These are phyloP conservation scores for Hydrotaea cyrtoneurina DNA, from an alignment of 2,888 invertebrate genomes.

Conservation along the genomic window DNA sequence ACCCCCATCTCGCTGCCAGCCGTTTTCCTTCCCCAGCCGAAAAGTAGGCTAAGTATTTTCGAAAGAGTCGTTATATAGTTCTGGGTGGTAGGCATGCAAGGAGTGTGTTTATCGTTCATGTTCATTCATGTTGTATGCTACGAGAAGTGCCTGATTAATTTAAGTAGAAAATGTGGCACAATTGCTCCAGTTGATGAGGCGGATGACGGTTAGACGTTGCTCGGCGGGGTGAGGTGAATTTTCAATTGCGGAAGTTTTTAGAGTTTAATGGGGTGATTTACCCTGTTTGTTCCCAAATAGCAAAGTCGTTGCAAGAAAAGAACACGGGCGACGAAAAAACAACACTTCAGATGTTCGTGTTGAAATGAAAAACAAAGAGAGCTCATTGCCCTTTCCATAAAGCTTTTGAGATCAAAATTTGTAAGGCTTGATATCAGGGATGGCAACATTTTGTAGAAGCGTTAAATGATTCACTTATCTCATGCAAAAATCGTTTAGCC, in stretches of 20 bases:
- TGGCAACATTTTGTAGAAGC: too few species aligned
- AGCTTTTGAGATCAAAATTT: too few species aligned
- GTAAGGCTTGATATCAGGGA: too few species aligned
- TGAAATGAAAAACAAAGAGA: neutral
- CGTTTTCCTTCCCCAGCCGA: neutral
- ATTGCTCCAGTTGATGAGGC: neutral
- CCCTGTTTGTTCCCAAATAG: neutral
- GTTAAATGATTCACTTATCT: too few species aligned
- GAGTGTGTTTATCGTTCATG: neutral
- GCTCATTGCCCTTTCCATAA: neutral
- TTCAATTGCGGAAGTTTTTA: constrained; percentile 19
- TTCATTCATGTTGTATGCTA: constrained; percentile 19
- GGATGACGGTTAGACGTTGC: neutral
- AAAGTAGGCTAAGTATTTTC: constrained; percentile 52
- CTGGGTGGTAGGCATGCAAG: neutral
- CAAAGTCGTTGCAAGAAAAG: neutral
- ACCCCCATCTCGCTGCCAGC: neutral
- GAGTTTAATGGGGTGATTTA: constrained; percentile 17
- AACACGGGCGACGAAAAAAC: neutral
- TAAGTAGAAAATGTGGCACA: constrained; percentile 41
- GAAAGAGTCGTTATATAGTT: constrained; percentile 22
- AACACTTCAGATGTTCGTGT: too few species aligned
- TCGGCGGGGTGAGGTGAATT: neutral
- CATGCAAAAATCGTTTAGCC: too few species aligned
- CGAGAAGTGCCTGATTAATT: constrained; percentile 42